Conservation (phyloP, 2,797 vertebrate species). For the Urocyon cinereoargenteus region DNA sequence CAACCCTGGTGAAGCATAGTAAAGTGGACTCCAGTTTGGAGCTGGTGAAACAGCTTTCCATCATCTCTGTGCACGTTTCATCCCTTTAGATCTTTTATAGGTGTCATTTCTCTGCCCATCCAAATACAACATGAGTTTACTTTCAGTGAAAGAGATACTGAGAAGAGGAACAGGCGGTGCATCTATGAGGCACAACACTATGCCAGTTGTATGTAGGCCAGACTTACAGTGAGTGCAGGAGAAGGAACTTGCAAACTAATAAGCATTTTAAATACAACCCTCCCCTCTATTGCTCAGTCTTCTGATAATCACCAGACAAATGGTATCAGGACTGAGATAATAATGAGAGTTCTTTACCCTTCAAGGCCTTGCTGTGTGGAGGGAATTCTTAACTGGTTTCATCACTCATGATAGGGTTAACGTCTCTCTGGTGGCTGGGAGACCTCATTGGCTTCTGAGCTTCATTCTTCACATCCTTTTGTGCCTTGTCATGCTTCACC, state of each 20-base stretch:
- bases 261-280: constrained; percentile 61
- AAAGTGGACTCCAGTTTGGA: background rate
- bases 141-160: constrained; percentile 4
- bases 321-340: constrained; percentile 49
- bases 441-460: constrained; percentile 34
- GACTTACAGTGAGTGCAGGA: background rate
- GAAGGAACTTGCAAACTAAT: constrained; percentile 56
- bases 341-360: constrained; percentile 23
- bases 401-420: constrained; percentile 51
- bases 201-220: constrained; percentile 15
- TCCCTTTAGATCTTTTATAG: background rate
- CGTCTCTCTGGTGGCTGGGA: constrained; percentile 33
- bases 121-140: constrained; percentile 1
- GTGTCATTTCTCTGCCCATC: background rate
- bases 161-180: background rate
- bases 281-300: constrained; percentile 39
- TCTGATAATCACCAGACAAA: constrained; percentile 70
- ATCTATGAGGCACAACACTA: constrained; percentile 59
- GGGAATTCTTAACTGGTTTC: constrained; percentile 77
- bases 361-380: constrained; percentile 31
- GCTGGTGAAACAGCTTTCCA: constrained; percentile 7
- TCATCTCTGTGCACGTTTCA: background rate
- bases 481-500: constrained; percentile 63
- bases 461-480: constrained; percentile 77
- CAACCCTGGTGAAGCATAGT: background rate